Conservation (phyloP, 2,113 vertebrate genomes). For the Lagenorhynchus albirostris region DNA sequence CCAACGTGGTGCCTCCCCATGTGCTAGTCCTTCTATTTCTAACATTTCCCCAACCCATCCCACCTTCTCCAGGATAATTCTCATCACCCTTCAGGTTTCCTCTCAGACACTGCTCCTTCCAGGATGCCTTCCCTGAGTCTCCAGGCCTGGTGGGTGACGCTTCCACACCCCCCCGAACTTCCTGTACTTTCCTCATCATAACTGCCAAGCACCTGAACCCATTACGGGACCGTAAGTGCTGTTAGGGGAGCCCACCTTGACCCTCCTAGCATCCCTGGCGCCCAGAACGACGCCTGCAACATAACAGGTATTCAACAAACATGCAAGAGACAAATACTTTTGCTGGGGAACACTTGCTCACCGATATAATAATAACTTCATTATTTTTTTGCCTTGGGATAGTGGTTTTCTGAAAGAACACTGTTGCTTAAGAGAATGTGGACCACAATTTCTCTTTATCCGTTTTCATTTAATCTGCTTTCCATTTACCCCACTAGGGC, state of each 20-base stretch:
- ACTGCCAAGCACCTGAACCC: background rate
- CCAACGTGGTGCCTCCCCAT: background rate
- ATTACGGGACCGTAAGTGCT: background rate
- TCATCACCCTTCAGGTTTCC: background rate
- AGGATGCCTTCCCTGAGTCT: background rate
- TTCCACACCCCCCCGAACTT: background rate
- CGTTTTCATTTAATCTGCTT: background rate
- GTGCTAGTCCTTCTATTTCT: background rate
- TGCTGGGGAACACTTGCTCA: background rate
- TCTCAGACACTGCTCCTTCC: background rate
- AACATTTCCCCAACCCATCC: background rate
- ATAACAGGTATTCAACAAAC: background rate
- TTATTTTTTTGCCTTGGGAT: background rate
- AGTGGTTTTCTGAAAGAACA: background rate
- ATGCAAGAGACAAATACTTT: accelerated
- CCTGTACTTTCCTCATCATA: background rate
- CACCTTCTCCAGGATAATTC: background rate
- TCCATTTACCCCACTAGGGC: background rate
- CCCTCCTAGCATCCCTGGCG: background rate
- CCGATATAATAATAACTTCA: background rate
- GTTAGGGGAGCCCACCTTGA: background rate
- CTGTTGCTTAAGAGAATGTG: background rate
- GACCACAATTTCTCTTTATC: background rate
- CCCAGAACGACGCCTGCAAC: background rate
- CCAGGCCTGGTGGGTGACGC: background rate